phyloP scores from a whole-genome alignment of 1,140 invertebrate species.

The Harpegnathos saltator region DNA sequence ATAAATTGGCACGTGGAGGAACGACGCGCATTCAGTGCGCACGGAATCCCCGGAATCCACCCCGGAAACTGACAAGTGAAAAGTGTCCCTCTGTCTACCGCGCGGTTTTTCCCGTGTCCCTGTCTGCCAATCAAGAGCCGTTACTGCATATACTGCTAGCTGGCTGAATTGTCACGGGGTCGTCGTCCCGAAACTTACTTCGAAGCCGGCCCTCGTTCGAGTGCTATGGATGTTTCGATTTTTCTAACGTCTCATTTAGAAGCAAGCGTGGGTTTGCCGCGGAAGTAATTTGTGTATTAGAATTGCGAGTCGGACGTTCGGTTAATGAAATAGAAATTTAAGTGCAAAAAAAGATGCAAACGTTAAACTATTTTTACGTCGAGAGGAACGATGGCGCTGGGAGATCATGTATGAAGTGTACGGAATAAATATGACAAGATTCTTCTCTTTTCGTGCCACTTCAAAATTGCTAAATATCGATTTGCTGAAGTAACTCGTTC shows the following conservation, averaged over 20 bases:
- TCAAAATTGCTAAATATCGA: neutral
- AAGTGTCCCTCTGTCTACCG: constrained; percentile 25
- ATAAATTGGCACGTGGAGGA: constrained; percentile 46
- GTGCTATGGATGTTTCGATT: neutral
- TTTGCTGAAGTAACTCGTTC: neutral
- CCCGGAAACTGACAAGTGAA: constrained; percentile 39
- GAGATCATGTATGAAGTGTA: constrained; percentile 5
- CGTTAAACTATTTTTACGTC: neutral
- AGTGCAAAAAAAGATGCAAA: no score
- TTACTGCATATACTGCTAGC: neutral
- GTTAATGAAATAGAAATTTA: neutral
- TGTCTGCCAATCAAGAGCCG: constrained; percentile 37
- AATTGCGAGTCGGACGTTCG: no score
- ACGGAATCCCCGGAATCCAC: constrained; percentile 44
- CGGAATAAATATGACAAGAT: neutral
- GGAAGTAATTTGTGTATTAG: no score
- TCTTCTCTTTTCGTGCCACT: neutral
- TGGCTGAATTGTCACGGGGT: constrained; percentile 29
- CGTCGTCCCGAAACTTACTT: constrained; percentile 9
- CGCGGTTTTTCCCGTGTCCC: constrained; percentile 20
- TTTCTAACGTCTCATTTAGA: neutral
- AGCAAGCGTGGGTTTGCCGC: no score
- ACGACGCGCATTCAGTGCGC: constrained; percentile 19
- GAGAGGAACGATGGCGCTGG: neutral
- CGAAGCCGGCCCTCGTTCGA: neutral